Percentiles rank a stretch among this genome's conserved stretches.
These are phyloP conservation scores for Percopsis omiscomaycus DNA, from an alignment of 2,797 vertebrate species.

Conservation along the genomic window DNA sequence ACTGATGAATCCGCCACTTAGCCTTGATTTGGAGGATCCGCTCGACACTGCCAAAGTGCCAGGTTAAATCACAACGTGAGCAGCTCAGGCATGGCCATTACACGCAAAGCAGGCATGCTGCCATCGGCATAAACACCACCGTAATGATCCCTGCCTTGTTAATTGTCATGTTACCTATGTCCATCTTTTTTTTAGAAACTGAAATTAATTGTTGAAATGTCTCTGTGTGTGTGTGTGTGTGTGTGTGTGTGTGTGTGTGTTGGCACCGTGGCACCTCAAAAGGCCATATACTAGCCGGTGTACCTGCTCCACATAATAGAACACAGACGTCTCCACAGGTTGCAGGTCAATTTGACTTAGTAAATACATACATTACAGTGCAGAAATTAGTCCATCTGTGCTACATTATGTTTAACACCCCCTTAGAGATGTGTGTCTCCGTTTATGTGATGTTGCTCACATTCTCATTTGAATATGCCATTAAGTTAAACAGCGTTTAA, in stretches of 20 bases:
- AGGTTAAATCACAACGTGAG: slow-evolving; percentile 73
- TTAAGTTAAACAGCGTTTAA: slow-evolving; percentile 9
- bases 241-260: slow-evolving; percentile 4
- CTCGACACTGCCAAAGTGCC: slow-evolving; percentile 64
- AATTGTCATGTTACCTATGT: slow-evolving; percentile 42
- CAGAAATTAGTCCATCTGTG: too few relatives aligned
- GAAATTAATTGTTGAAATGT: slow-evolving; percentile 1
- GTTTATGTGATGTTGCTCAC: too few relatives aligned
- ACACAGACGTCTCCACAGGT: too few relatives aligned
- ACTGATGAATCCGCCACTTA: slow-evolving; percentile 83
- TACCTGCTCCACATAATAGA: too few relatives aligned
- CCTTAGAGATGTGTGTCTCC: too few relatives aligned
- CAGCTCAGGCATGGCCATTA: slow-evolving; percentile 60
- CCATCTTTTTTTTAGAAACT: slow-evolving; percentile 24
- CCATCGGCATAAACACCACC: slow-evolving; percentile 55
- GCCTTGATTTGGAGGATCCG: slow-evolving; percentile 79
- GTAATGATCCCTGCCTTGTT: slow-evolving; percentile 43
- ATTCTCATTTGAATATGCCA: not conserved
- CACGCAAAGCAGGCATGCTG: slow-evolving; percentile 36
- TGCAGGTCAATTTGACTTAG: too few relatives aligned
- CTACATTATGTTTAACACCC: too few relatives aligned
- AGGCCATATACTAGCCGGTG: not conserved
- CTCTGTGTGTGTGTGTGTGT: not conserved
- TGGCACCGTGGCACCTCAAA: not conserved
- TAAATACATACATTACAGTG: too few relatives aligned